A percentile compares a stretch with the other conserved stretches of the same genome.
These are phyloP conservation scores for Macrocentrus cingulum DNA, from an alignment of 1,140 invertebrate genomes.

Conservation along the genomic window DNA sequence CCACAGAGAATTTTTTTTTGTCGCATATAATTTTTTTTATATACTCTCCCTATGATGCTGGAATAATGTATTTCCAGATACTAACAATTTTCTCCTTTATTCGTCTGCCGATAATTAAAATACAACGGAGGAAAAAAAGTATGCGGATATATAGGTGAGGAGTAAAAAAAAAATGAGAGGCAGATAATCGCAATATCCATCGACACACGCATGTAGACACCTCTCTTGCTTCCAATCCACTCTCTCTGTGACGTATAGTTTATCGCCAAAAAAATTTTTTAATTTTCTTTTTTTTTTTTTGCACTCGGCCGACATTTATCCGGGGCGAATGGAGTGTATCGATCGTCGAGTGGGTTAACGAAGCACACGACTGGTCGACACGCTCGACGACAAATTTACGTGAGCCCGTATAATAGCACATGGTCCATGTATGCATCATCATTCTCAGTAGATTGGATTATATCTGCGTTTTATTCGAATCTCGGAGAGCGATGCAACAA, in stretches of 20 bases:
- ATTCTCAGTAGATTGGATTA: background rate
- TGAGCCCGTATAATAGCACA: background rate
- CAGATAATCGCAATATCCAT: slow-evolving; percentile 27
- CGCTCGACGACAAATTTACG: background rate
- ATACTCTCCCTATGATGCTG: no score
- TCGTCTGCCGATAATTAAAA: slow-evolving; percentile 12
- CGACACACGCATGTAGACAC: slow-evolving; percentile 22
- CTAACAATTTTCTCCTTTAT: background rate
- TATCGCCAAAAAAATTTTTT: slow-evolving; percentile 15
- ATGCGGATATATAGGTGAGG: background rate
- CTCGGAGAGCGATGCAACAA: background rate
- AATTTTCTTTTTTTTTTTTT: slow-evolving; percentile 8
- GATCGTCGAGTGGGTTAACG: slow-evolving; percentile 23
- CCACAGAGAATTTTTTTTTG: no score
- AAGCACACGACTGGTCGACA: slow-evolving; percentile 14
- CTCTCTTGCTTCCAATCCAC: background rate
- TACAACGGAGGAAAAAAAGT: slow-evolving; percentile 1
- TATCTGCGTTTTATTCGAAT: slow-evolving; percentile 6
- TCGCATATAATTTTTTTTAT: no score
- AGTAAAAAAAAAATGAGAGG: slow-evolving; percentile 15
- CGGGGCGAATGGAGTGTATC: slow-evolving; percentile 19
- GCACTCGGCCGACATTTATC: slow-evolving; percentile 16
- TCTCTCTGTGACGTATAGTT: slow-evolving; percentile 11
- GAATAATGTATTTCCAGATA: background rate
- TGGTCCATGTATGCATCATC: background rate